A percentile compares a stretch with the other conserved stretches of the same genome.
These are phyloP conservation scores for Formicarius rufipectus DNA, from an alignment of 2,113 vertebrate genomes.

Conservation along the genomic window DNA sequence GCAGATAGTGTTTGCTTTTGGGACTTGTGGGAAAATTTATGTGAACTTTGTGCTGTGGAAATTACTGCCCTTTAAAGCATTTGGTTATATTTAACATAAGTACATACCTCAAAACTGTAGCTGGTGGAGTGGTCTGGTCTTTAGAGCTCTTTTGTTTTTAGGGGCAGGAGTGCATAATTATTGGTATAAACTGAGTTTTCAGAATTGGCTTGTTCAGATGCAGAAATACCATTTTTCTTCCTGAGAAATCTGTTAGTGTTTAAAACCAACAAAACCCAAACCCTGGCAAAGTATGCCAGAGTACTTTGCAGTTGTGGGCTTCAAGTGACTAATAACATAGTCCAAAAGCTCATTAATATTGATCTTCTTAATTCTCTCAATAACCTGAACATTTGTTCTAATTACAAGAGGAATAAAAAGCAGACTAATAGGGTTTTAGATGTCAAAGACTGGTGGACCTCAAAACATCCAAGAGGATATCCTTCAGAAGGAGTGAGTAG, in stretches of 20 bases:
- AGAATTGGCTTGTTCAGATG: not conserved
- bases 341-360: not conserved
- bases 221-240: not conserved
- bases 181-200: not conserved
- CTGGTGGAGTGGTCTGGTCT: not conserved
- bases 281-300: not conserved
- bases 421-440: conserved; percentile 5
- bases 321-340: not conserved
- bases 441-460: conserved; percentile 28
- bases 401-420: conserved; percentile 20
- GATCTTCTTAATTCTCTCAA: conserved; percentile 46
- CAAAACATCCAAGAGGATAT: not conserved
- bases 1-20: conserved; percentile 54
- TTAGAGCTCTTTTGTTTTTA: not conserved
- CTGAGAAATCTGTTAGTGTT: not conserved
- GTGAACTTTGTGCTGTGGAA: conserved; percentile 28
- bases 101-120: not conserved
- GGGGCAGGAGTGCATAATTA: not conserved
- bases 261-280: not conserved
- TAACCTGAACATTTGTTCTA: conserved; percentile 5
- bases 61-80: conserved; percentile 27
- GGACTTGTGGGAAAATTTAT: conserved; percentile 13
- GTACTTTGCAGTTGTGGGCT: not conserved
- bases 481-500: conserved; percentile 12
- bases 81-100: not conserved